Evolutionary conservation across 2,797 vertebrate species (phyloP).

Genomic region (Cygnus olor): DNA sequence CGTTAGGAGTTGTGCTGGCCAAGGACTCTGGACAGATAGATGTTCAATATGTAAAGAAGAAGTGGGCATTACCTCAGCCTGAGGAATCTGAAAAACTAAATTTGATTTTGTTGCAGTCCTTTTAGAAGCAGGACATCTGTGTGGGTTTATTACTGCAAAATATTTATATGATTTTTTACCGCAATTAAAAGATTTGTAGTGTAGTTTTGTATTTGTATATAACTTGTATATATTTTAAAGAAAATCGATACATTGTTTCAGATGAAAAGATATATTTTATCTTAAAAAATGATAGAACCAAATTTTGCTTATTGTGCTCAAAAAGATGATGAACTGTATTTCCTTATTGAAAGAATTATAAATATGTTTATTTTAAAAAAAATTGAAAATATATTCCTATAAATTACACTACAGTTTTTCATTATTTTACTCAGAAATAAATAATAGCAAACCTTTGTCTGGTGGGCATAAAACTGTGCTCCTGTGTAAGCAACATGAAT

Average conservation of each 20-base stretch:
- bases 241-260: background rate
- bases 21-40: conserved; percentile 87
- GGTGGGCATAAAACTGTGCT: background rate
- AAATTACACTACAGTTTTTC: background rate
- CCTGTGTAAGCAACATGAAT: background rate
- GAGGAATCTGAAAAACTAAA: conserved; percentile 82
- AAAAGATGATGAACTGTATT: background rate
- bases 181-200: background rate
- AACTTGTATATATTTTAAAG: conserved; percentile 1
- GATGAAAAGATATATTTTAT: conserved; percentile 50
- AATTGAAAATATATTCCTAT: conserved; percentile 1
- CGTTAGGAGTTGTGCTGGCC: conserved; percentile 87
- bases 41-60: conserved; percentile 85
- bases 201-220: background rate
- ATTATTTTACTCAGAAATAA: background rate
- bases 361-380: conserved; percentile 29
- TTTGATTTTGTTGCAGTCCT: conserved; percentile 71
- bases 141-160: background rate
- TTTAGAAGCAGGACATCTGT: background rate
- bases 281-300: background rate
- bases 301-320: background rate
- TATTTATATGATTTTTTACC: background rate
- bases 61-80: conserved; percentile 74
- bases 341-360: background rate
- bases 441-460: background rate